Percentiles rank a stretch among this genome's conserved stretches.
Conservation (phyloP, 2,888 invertebrate species). For the Aradus depressus region DNA sequence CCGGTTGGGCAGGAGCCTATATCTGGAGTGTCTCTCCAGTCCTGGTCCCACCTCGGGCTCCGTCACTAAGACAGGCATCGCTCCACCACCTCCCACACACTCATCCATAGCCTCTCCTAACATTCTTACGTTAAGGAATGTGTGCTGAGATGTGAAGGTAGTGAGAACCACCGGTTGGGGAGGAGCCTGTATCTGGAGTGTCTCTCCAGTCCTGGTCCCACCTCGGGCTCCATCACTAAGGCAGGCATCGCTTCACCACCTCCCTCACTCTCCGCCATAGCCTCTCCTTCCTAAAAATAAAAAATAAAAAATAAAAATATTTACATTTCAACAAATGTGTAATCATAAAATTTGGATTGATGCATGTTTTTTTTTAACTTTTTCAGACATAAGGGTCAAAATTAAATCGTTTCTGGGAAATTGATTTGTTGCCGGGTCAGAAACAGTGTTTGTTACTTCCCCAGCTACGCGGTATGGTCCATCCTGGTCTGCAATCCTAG, state of each 20-base stretch:
- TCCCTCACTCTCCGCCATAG: neutral
- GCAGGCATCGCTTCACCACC: neutral
- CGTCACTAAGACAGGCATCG: neutral
- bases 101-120: too few relatives aligned
- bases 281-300: neutral
- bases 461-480: too few relatives aligned
- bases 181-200: neutral
- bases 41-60: neutral
- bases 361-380: too few relatives aligned
- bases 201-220: neutral
- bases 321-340: too few relatives aligned
- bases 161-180: constrained; percentile 22
- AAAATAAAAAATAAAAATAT: neutral
- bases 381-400: too few relatives aligned
- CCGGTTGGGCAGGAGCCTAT: constrained; percentile 13
- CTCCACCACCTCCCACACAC: too few relatives aligned
- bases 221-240: neutral
- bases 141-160: constrained; percentile 12
- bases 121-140: constrained; percentile 10
- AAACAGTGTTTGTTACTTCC: too few relatives aligned
- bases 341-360: too few relatives aligned
- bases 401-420: too few relatives aligned
- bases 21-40: neutral
- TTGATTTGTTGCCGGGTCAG: too few relatives aligned
- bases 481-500: too few relatives aligned